Evolutionary conservation across 2,888 invertebrate genomes (phyloP).

Genomic region (Sphaerophoria rueppellii): DNA sequence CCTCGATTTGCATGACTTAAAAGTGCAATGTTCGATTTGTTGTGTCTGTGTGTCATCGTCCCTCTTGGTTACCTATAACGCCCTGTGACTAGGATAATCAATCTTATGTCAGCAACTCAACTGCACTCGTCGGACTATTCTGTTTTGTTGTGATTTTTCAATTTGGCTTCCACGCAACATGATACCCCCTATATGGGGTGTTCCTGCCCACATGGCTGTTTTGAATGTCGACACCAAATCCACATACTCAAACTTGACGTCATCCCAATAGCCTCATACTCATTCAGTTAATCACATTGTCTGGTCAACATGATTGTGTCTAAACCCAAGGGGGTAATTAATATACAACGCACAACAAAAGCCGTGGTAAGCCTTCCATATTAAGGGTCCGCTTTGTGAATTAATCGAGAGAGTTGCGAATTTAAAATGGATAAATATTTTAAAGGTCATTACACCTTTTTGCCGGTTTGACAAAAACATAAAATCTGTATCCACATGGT

Average conservation of each 20-base stretch:
- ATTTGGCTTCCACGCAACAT: slow-evolving; percentile 12
- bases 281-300: slow-evolving; percentile 42
- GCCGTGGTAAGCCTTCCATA: slow-evolving; percentile 37
- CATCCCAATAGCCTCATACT: slow-evolving; percentile 1
- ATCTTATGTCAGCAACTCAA: not conserved
- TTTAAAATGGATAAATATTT: slow-evolving; percentile 13
- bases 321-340: slow-evolving; percentile 43
- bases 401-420: not conserved
- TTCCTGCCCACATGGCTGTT: not conserved
- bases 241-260: slow-evolving; percentile 11
- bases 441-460: slow-evolving; percentile 51
- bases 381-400: slow-evolving; percentile 31
- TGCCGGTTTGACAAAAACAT: slow-evolving; percentile 4
- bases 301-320: slow-evolving; percentile 52
- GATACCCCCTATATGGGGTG: slow-evolving; percentile 6
- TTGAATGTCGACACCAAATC: not conserved
- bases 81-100: not conserved
- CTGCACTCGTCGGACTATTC: not conserved
- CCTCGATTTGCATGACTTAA: slow-evolving; percentile 37
- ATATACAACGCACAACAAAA: slow-evolving; percentile 28
- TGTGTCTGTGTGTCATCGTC: not conserved
- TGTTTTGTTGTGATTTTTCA: slow-evolving; percentile 5
- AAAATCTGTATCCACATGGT: not conserved
- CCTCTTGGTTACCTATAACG: slow-evolving; percentile 9
- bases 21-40: slow-evolving; percentile 66